A percentile compares a stretch with the other conserved stretches of the same genome.
phyloP scores from a whole-genome alignment of 2,888 invertebrate species.

The Azorinus chamasolen region DNA sequence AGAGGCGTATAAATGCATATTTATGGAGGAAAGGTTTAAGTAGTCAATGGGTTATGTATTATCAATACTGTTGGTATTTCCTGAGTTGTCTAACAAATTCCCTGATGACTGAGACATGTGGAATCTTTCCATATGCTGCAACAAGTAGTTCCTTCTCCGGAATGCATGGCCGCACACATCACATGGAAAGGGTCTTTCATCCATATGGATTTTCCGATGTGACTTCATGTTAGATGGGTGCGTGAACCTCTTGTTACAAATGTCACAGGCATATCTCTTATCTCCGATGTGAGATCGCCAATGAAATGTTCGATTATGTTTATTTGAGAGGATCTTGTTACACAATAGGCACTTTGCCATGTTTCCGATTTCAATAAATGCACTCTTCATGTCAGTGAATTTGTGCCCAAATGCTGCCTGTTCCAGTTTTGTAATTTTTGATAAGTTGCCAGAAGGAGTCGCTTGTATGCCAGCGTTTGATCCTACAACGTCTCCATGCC shows the following conservation, averaged over 20 bases:
- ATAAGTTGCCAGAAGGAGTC: constrained; percentile 1
- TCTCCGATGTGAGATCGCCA: constrained; percentile 63
- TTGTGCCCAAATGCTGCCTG: not conserved
- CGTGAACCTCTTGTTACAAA: constrained; percentile 74
- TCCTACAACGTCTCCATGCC: not conserved
- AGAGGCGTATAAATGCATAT: too few species aligned
- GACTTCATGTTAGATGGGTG: constrained; percentile 72
- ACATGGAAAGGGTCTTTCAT: constrained; percentile 73
- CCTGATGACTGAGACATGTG: constrained; percentile 2
- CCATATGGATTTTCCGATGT: constrained; percentile 69
- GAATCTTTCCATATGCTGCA: constrained; percentile 54
- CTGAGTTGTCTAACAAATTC: too few species aligned
- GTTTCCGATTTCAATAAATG: constrained; percentile 62
- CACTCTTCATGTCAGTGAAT: constrained; percentile 55
- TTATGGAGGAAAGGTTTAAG: too few species aligned
- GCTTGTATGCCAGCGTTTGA: not conserved
- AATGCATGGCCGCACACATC: constrained; percentile 54
- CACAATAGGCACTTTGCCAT: constrained; percentile 63
- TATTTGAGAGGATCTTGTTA: constrained; percentile 58
- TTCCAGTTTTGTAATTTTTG: not conserved
- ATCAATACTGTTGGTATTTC: too few species aligned
- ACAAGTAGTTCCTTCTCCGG: constrained; percentile 52
- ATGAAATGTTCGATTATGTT: constrained; percentile 61
- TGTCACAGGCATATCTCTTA: constrained; percentile 66
- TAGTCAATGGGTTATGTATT: too few species aligned